Evolutionary conservation across 2,797 vertebrate genomes (phyloP), one percentile per base, ranked within the genome.

Genomic region (Podarcis siculus): DNA sequence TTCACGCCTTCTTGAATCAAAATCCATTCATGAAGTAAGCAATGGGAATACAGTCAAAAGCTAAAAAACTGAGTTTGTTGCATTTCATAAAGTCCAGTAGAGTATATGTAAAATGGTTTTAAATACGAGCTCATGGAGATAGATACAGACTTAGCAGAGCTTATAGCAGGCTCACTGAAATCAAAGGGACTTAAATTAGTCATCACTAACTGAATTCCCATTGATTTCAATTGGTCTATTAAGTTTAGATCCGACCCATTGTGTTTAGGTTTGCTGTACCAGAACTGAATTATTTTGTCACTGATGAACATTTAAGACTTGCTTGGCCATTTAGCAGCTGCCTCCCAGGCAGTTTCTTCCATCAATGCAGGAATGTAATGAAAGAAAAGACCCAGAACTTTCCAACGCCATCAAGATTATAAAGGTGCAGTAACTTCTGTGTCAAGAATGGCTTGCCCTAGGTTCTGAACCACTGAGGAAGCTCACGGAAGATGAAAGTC

Each of bases 11-110:
- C 89, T 32, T 55, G 90, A 92, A 80, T 86, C 79, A 81, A 88
- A 82, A 93, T 66, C 86, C 30, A 92, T 73, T 93, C 85, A 90
- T 71, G 90, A 94, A 92, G 89, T 58, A 91, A 92, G 66, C 87
- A 93, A 92, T 87, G 89, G 78, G 83, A 73, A 90, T 92, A 91
- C 92, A 95, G 90, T 90, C 71, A 86, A 8, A 79, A 87, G 55
- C 4, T 79, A 87, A 92, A 64, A 93, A 64, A 69, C 19, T 91
- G 83, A 39, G 12, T 67, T 17, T 92, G 25, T 86, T 93, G 88
- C 87, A 93, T 35, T 85, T 92, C 86, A 77, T 75, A 78, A 72
- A 75, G 35, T 39, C 73, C 87, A 90, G 32, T 32, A 71, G 79
- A 73, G 3, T 92, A 78, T 19, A 78, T 39, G 85, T 89, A 90